Percentiles rank a stretch among this genome's conserved stretches.
Evolutionary conservation across 2,888 invertebrate genomes (phyloP).

Genomic region (Dorcus hopei): DNA sequence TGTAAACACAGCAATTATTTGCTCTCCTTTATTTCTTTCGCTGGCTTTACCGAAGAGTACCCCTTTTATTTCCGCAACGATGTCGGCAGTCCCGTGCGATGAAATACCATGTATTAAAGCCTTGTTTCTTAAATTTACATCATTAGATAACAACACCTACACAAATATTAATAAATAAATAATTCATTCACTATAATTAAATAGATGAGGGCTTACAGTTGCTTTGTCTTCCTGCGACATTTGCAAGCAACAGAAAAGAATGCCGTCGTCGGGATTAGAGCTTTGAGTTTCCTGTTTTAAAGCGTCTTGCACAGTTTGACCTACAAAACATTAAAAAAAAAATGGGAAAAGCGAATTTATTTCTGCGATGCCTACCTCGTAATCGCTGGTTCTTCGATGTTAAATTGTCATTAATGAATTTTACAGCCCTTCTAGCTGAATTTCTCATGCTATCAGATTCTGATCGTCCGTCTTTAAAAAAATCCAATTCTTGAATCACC

Average conservation of each 20-base stretch:
- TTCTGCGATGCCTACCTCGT: slow-evolving; percentile 45
- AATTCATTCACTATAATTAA: no score
- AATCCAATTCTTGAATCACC: slow-evolving; percentile 59
- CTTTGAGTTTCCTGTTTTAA: slow-evolving; percentile 56
- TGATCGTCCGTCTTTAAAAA: slow-evolving; percentile 50
- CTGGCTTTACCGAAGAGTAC: neutral
- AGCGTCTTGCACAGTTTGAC: slow-evolving; percentile 57
- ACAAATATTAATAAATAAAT: slow-evolving; percentile 23
- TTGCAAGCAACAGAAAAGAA: slow-evolving; percentile 58
- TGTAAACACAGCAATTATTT: slow-evolving; percentile 33
- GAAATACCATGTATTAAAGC: slow-evolving; percentile 52
- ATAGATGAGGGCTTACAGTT: slow-evolving; percentile 48
- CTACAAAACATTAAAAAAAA: slow-evolving; percentile 39
- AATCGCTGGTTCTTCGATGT: slow-evolving; percentile 50
- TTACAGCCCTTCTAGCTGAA: slow-evolving; percentile 49
- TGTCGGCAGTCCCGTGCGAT: slow-evolving; percentile 34
- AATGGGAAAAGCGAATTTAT: neutral
- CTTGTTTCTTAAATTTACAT: slow-evolving; percentile 59
- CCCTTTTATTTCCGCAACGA: slow-evolving; percentile 18
- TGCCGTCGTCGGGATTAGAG: slow-evolving; percentile 58
- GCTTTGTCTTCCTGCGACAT: slow-evolving; percentile 52
- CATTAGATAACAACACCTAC: slow-evolving; percentile 59
- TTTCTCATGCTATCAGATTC: slow-evolving; percentile 23
- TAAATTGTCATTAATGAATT: slow-evolving; percentile 55
- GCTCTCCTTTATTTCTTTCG: slow-evolving; percentile 16